Conservation (phyloP, 1,140 invertebrate genomes). For the Carposina sasakii region DNA sequence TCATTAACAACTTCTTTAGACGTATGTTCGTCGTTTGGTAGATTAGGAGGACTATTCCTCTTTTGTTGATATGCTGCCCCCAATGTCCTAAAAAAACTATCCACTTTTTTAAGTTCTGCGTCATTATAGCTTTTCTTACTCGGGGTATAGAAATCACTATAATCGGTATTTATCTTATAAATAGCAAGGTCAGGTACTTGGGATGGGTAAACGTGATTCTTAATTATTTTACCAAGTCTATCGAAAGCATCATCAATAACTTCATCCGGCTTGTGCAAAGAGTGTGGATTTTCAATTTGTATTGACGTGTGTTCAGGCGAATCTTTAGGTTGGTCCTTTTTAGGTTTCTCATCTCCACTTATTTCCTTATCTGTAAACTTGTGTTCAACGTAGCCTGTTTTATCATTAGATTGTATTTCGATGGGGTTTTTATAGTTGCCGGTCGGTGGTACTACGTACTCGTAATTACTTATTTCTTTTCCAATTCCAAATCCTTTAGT, state of each 20-base stretch:
- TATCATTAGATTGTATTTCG: not conserved
- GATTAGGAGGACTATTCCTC: too few species aligned
- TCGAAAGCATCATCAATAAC: conserved; percentile 29
- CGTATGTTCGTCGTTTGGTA: too few species aligned
- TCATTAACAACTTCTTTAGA: too few species aligned
- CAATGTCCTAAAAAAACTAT: not conserved
- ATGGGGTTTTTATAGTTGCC: not conserved
- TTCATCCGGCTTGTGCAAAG: too few species aligned
- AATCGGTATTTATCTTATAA: conserved; percentile 20
- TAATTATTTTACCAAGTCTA: conserved; percentile 27
- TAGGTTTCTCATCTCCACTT: too few species aligned
- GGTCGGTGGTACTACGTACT: conserved; percentile 8
- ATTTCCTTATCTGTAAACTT: too few species aligned
- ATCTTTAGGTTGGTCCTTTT: too few species aligned
- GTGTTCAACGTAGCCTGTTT: too few species aligned
- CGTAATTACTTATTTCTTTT: conserved; percentile 31
- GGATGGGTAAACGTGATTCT: conserved; percentile 28
- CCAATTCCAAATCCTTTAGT: conserved; percentile 37
- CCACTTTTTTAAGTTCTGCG: not conserved
- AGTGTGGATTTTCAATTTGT: too few species aligned
- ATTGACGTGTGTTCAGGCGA: too few species aligned
- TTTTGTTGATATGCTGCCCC: too few species aligned
- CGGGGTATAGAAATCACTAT: conserved; percentile 16
- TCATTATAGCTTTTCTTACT: conserved; percentile 2
- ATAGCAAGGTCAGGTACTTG: conserved; percentile 15